phyloP scores from a whole-genome alignment of 2,888 invertebrate species.

The Epistrophe eligans region DNA sequence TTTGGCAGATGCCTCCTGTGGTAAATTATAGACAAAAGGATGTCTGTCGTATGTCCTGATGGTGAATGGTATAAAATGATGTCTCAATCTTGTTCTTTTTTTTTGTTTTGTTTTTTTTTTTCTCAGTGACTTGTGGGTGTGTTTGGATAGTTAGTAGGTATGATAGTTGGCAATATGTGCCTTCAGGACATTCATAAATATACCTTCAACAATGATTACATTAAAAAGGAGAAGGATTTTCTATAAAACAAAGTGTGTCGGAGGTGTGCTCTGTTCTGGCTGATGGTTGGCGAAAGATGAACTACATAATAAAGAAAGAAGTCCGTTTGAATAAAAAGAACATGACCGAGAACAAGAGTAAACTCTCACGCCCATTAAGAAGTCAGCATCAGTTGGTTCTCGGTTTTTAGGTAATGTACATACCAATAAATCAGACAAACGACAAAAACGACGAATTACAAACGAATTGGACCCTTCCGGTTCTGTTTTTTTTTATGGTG shows the following conservation, averaged over 20 bases:
- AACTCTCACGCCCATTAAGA: slow-evolving; percentile 75
- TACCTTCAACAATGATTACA: slow-evolving; percentile 23
- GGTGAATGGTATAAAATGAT: slow-evolving; percentile 59
- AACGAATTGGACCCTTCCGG: slow-evolving; percentile 73
- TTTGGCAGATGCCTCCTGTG: slow-evolving; percentile 68
- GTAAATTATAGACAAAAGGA: slow-evolving; percentile 56
- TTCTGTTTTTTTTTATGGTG: slow-evolving; percentile 28
- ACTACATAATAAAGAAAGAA: slow-evolving; percentile 36
- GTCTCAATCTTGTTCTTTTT: slow-evolving; percentile 64
- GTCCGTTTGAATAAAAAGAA: slow-evolving; percentile 50
- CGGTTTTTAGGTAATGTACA: slow-evolving; percentile 7
- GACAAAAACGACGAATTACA: slow-evolving; percentile 67
- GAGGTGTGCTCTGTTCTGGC: slow-evolving; percentile 48
- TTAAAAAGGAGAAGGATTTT: slow-evolving; percentile 21
- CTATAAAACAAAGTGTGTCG: slow-evolving; percentile 51
- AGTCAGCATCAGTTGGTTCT: slow-evolving; percentile 50
- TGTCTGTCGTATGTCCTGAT: slow-evolving; percentile 10
- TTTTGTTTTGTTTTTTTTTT: background rate
- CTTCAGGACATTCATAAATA: slow-evolving; percentile 44
- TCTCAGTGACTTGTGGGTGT: slow-evolving; percentile 64
- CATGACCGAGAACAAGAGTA: slow-evolving; percentile 65
- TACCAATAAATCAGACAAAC: slow-evolving; percentile 31
- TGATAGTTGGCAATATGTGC: slow-evolving; percentile 52
- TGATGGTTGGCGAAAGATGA: background rate
- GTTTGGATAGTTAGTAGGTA: slow-evolving; percentile 8